These are phyloP conservation scores for Poeciliopsis retropinna DNA, from an alignment of 2,113 vertebrate genomes.

Conservation along the genomic window DNA sequence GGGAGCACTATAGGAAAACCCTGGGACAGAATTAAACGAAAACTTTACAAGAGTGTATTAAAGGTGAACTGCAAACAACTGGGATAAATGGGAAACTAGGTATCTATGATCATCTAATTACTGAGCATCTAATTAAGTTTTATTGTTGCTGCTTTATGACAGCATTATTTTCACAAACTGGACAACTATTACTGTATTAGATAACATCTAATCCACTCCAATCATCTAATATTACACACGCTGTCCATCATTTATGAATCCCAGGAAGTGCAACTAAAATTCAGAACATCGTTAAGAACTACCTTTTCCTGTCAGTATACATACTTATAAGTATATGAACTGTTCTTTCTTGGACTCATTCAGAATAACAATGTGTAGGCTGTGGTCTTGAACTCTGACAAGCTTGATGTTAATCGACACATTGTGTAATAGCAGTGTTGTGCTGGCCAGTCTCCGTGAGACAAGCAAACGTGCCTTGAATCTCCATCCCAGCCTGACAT, in stretches of 20 bases:
- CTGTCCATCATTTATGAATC: constrained; percentile 11
- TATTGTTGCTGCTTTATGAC: constrained; percentile 30
- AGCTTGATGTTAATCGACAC: constrained; percentile 27
- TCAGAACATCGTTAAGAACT: too few species aligned
- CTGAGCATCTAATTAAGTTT: constrained; percentile 13
- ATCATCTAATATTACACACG: constrained; percentile 46
- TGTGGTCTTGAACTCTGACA: background rate
- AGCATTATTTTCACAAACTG: constrained; percentile 45
- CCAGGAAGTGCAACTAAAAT: constrained; percentile 11
- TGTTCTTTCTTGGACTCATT: background rate
- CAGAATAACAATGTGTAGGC: background rate
- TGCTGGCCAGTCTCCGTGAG: constrained; percentile 13
- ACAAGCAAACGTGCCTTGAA: constrained; percentile 39
- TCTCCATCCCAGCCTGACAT: constrained; percentile 47
- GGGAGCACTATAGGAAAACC: too few species aligned
- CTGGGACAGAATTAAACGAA: too few species aligned
- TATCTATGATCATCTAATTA: constrained; percentile 36
- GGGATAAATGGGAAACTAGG: background rate
- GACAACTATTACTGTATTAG: constrained; percentile 19
- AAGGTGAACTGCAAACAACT: constrained; percentile 16
- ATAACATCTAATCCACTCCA: constrained; percentile 61
- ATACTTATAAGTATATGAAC: background rate
- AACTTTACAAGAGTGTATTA: constrained; percentile 16
- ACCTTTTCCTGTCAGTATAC: background rate
- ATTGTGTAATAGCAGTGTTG: constrained; percentile 12